These are phyloP conservation scores for Microchrysa polita DNA, from an alignment of 2,888 invertebrate species.

Conservation along the genomic window DNA sequence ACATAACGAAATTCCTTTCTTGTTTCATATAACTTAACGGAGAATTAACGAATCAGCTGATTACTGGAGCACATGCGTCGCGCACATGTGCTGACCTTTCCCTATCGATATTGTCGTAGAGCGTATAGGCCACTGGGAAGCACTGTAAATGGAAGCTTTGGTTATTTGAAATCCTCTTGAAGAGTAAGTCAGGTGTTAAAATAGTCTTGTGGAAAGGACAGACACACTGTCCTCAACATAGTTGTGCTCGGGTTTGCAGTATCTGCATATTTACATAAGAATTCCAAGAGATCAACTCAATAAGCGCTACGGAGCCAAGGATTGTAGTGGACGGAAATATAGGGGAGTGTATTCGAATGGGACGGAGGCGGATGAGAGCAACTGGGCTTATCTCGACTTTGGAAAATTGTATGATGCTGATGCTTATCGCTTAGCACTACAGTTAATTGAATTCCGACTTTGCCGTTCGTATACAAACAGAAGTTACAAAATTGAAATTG, in stretches of 20 bases:
- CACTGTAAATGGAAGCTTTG: neutral
- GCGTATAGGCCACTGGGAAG: neutral
- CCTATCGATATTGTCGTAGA: neutral
- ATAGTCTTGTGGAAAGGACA: neutral
- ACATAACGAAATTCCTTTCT: neutral
- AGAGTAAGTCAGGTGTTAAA: conserved; percentile 12
- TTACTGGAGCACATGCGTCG: conserved; percentile 3
- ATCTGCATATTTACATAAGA: neutral
- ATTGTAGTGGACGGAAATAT: neutral
- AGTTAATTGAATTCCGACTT: too few relatives aligned
- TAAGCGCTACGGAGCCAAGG: neutral
- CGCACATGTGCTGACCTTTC: conserved; percentile 17
- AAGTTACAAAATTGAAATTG: too few relatives aligned
- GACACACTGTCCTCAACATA: neutral
- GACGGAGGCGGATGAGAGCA: neutral
- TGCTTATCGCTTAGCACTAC: too few relatives aligned
- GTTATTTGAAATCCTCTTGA: neutral
- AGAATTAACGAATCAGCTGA: conserved; percentile 10
- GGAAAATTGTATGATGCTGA: too few relatives aligned
- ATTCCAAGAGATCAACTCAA: neutral
- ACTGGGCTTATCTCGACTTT: neutral
- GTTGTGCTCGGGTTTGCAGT: neutral
- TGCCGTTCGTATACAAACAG: too few relatives aligned
- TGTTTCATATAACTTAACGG: neutral
- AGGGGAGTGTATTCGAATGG: neutral